These are phyloP conservation scores for Parnassius smintheus DNA, from an alignment of 2,888 invertebrate genomes.

Conservation along the genomic window DNA sequence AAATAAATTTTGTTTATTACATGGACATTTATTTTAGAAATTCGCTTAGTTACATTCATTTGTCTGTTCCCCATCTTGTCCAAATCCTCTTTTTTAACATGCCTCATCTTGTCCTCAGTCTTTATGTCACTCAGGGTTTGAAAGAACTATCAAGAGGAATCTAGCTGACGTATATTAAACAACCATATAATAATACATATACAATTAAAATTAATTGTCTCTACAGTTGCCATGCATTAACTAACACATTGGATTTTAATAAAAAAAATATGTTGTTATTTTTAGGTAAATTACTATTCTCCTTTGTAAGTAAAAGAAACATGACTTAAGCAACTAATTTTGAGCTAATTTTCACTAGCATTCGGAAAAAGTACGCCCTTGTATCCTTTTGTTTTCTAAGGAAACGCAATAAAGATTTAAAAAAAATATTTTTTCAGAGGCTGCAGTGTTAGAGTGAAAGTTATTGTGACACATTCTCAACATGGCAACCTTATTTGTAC, in stretches of 20 bases:
- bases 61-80: not conserved
- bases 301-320: too few relatives aligned
- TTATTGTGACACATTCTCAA: not conserved
- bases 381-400: too few relatives aligned
- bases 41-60: not conserved
- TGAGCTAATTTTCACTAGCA: too few relatives aligned
- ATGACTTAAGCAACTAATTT: too few relatives aligned
- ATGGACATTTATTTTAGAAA: not conserved
- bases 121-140: not conserved
- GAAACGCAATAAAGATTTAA: too few relatives aligned
- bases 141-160: not conserved
- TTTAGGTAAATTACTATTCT: too few relatives aligned
- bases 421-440: too few relatives aligned
- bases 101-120: not conserved
- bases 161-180: not conserved
- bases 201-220: conserved; percentile 19
- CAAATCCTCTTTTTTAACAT: not conserved
- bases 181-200: not conserved
- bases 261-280: not conserved
- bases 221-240: conserved; percentile 8
- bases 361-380: too few relatives aligned
- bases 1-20: too few relatives aligned
- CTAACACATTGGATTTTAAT: not conserved
- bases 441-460: too few relatives aligned
- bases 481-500: not conserved